Percentiles rank a stretch among this genome's conserved stretches.
Evolutionary conservation across 2,888 invertebrate genomes (phyloP).

Genomic region (Subacronicta megacephala): DNA sequence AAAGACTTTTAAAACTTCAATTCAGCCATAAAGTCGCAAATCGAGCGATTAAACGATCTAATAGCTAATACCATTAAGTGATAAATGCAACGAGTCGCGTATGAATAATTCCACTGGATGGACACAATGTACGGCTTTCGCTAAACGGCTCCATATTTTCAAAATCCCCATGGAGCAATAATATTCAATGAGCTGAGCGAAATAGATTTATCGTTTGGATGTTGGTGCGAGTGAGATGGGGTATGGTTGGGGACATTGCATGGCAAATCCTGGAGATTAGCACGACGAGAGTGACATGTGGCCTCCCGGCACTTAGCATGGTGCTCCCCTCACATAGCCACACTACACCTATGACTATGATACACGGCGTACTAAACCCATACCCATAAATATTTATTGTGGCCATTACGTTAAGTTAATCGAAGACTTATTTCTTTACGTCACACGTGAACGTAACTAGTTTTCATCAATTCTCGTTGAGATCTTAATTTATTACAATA

Average conservation of each 20-base stretch:
- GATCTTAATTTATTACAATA: not conserved
- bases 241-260: constrained; percentile 80
- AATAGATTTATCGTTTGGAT: constrained; percentile 73
- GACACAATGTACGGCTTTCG: constrained; percentile 88
- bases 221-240: constrained; percentile 71
- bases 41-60: constrained; percentile 86
- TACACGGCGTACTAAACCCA: constrained; percentile 62
- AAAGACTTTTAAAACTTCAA: constrained; percentile 55
- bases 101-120: constrained; percentile 88
- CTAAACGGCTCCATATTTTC: constrained; percentile 90
- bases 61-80: constrained; percentile 89
- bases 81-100: constrained; percentile 87
- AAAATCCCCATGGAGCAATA: constrained; percentile 90
- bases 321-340: constrained; percentile 63
- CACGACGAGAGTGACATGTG: constrained; percentile 89
- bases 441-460: constrained; percentile 23
- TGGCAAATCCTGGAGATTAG: constrained; percentile 89
- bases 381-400: constrained; percentile 70
- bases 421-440: constrained; percentile 44
- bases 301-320: constrained; percentile 86
- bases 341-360: constrained; percentile 63
- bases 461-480: not conserved
- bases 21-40: constrained; percentile 81
- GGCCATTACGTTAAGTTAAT: constrained; percentile 54
- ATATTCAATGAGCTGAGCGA: constrained; percentile 87